Evolutionary conservation across 1,140 invertebrate species (phyloP).

Genomic region (Hylaeus volcanicus): DNA sequence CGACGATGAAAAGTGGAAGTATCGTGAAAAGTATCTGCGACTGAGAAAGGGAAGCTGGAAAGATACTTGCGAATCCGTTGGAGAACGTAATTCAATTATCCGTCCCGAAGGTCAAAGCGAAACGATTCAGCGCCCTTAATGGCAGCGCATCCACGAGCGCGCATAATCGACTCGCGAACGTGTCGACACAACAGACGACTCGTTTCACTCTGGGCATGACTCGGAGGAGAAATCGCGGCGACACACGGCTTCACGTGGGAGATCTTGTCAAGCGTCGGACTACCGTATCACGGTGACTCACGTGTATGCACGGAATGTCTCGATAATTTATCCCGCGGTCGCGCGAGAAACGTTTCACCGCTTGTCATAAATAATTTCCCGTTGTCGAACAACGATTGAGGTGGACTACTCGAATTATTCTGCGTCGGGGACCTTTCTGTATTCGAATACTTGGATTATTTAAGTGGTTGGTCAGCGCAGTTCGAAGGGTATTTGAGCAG

Average conservation of each 20-base stretch:
- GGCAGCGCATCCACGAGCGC: not conserved
- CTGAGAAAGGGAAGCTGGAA: too few relatives aligned
- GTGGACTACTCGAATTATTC: too few relatives aligned
- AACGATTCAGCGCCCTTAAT: not conserved
- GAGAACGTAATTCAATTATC: not conserved
- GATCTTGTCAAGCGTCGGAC: slow-evolving; percentile 32
- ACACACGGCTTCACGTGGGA: slow-evolving; percentile 42
- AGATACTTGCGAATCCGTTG: not conserved
- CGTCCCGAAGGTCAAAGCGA: not conserved
- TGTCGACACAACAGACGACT: slow-evolving; percentile 43
- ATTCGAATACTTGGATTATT: too few relatives aligned
- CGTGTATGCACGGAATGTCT: slow-evolving; percentile 38
- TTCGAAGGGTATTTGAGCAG: too few relatives aligned
- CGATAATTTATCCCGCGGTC: not conserved
- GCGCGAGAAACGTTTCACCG: not conserved
- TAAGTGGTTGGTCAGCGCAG: too few relatives aligned
- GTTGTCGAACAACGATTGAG: not conserved
- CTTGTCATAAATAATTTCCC: not conserved
- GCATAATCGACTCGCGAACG: slow-evolving; percentile 44
- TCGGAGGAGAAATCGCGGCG: slow-evolving; percentile 52
- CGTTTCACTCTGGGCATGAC: slow-evolving; percentile 43
- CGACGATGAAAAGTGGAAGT: too few relatives aligned
- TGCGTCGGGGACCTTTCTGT: too few relatives aligned
- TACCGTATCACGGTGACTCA: slow-evolving; percentile 47
- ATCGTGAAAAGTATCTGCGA: too few relatives aligned